phyloP scores from a whole-genome alignment of 2,888 invertebrate genomes.

The Hofmannophila pseudospretella region DNA sequence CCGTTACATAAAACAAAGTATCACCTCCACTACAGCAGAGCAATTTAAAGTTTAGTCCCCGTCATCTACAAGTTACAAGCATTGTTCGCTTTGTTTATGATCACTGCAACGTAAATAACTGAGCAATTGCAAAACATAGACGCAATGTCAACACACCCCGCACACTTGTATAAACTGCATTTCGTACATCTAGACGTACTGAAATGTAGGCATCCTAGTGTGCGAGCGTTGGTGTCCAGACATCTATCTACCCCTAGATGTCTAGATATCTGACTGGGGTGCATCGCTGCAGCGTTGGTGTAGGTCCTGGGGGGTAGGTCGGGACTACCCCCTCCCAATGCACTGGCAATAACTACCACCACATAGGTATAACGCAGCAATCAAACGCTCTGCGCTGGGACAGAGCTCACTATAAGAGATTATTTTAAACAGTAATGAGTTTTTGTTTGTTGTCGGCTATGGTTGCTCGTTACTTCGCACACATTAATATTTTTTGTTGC shows the following conservation, averaged over 20 bases:
- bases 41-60: too few species aligned
- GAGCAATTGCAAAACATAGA: slow-evolving; percentile 21
- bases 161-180: slow-evolving; percentile 3
- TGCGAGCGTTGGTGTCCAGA: slow-evolving; percentile 33
- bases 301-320: slow-evolving; percentile 64
- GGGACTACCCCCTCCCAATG: slow-evolving; percentile 21
- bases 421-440: slow-evolving; percentile 38
- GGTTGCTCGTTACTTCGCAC: too few species aligned
- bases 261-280: slow-evolving; percentile 41
- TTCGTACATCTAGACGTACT: background rate
- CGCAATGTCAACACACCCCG: slow-evolving; percentile 19
- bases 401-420: slow-evolving; percentile 27
- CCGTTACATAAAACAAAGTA: too few species aligned
- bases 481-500: too few species aligned
- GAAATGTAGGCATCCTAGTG: slow-evolving; percentile 16
- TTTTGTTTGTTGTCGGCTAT: slow-evolving; percentile 33
- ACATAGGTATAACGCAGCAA: slow-evolving; percentile 35
- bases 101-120: slow-evolving; percentile 16
- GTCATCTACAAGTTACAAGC: background rate
- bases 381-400: slow-evolving; percentile 38
- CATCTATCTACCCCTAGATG: slow-evolving; percentile 49
- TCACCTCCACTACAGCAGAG: too few species aligned
- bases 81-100: slow-evolving; percentile 7
- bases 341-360: slow-evolving; percentile 34
- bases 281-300: slow-evolving; percentile 68